phyloP scores from a whole-genome alignment of 2,888 invertebrate genomes.

The Sesia apiformis region DNA sequence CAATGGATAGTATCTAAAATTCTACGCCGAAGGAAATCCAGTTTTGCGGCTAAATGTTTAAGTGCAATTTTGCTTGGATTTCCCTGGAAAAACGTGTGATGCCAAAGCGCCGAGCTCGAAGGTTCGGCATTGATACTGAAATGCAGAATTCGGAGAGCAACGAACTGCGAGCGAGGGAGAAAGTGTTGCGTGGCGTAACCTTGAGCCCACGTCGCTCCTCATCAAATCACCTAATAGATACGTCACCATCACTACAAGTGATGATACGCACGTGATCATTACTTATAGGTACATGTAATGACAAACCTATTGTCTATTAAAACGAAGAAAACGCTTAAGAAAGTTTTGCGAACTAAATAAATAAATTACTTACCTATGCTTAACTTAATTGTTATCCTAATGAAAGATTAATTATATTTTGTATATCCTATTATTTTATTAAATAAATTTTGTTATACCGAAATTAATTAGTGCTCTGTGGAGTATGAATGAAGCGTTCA shows the following conservation, averaged over 20 bases:
- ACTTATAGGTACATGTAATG: not conserved
- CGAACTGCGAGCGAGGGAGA: constrained; percentile 59
- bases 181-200: constrained; percentile 69
- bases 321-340: too few relatives aligned
- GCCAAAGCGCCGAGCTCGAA: constrained; percentile 16
- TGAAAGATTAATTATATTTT: too few relatives aligned
- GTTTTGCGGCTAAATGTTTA: constrained; percentile 1
- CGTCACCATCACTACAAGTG: constrained; percentile 27
- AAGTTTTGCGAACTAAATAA: too few relatives aligned
- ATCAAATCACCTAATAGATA: constrained; percentile 59
- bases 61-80: not conserved
- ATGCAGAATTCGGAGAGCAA: constrained; percentile 68
- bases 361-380: too few relatives aligned
- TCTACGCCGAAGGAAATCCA: constrained; percentile 11
- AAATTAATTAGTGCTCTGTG: too few relatives aligned
- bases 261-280: not conserved
- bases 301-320: too few relatives aligned
- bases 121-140: constrained; percentile 30
- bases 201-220: constrained; percentile 56
- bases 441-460: too few relatives aligned
- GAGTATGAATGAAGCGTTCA: too few relatives aligned
- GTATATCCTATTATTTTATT: too few relatives aligned
- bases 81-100: not conserved
- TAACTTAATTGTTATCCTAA: too few relatives aligned
- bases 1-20: constrained; percentile 45